phyloP scores from a whole-genome alignment of 1,140 invertebrate genomes.

The Philotrypesis tridentata region DNA sequence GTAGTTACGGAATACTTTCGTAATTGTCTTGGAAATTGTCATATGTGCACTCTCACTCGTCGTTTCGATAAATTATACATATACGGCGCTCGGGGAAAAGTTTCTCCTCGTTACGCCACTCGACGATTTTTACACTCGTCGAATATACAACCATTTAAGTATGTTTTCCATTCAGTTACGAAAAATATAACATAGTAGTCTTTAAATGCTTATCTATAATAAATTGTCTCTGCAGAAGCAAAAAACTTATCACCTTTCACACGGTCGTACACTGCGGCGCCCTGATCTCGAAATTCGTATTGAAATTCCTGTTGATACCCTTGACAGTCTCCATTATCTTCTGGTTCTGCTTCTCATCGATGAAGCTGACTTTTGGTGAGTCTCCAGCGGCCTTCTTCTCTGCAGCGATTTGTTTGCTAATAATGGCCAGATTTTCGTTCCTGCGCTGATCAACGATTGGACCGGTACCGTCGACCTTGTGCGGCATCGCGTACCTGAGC shows the following conservation, averaged over 20 bases:
- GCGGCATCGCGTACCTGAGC: constrained; percentile 47
- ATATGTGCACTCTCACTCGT: constrained; percentile 7
- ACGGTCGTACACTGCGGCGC: constrained; percentile 49
- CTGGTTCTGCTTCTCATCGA: constrained; percentile 31
- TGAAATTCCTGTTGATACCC: constrained; percentile 53
- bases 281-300: constrained; percentile 39
- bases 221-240: no score
- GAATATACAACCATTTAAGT: constrained; percentile 1
- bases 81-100: no score
- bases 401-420: not conserved
- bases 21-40: not conserved
- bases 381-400: constrained; percentile 1
- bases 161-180: not conserved
- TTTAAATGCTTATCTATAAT: not conserved
- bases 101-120: no score
- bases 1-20: no score
- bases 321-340: constrained; percentile 42
- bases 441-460: not conserved
- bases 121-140: no score
- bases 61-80: not conserved
- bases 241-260: not conserved
- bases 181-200: not conserved
- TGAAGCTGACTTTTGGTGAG: not conserved
- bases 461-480: not conserved
- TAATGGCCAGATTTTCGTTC: not conserved